phyloP scores from a whole-genome alignment of 1,140 invertebrate species.

The Leptinotarsa defecta region DNA sequence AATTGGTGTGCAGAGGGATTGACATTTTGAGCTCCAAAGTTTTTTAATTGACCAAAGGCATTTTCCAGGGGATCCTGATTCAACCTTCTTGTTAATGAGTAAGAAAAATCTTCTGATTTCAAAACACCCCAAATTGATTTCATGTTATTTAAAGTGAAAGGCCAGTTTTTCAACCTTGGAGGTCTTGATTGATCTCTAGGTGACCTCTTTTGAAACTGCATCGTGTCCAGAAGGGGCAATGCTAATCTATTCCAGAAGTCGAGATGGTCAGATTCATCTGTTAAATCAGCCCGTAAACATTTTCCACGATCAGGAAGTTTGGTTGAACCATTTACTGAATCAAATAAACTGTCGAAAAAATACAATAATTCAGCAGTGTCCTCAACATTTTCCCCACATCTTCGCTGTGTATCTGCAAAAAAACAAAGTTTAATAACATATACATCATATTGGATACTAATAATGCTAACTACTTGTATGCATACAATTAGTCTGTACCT shows the following conservation, averaged over 20 bases:
- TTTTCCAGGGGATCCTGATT: constrained; percentile 15
- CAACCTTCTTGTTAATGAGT: background rate
- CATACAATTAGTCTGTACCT: no score
- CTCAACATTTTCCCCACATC: background rate
- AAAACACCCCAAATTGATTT: constrained; percentile 17
- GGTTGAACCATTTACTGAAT: constrained; percentile 12
- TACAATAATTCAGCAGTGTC: background rate
- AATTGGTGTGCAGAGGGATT: background rate
- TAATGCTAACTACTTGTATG: no score
- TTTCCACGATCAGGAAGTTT: constrained; percentile 20
- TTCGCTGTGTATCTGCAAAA: background rate
- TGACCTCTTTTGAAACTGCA: no score
- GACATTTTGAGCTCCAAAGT: constrained; percentile 15
- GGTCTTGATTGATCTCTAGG: no score
- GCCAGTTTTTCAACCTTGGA: no score
- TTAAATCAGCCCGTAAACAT: background rate
- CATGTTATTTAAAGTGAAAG: background rate
- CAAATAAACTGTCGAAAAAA: background rate
- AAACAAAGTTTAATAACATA: no score
- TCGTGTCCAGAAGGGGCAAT: no score
- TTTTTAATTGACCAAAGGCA: constrained; percentile 13
- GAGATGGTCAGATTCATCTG: background rate
- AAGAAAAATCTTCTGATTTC: background rate
- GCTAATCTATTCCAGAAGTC: no score
- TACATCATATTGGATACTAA: no score